phyloP scores from a whole-genome alignment of 2,797 vertebrate species.

The Heliangelus exortis region DNA sequence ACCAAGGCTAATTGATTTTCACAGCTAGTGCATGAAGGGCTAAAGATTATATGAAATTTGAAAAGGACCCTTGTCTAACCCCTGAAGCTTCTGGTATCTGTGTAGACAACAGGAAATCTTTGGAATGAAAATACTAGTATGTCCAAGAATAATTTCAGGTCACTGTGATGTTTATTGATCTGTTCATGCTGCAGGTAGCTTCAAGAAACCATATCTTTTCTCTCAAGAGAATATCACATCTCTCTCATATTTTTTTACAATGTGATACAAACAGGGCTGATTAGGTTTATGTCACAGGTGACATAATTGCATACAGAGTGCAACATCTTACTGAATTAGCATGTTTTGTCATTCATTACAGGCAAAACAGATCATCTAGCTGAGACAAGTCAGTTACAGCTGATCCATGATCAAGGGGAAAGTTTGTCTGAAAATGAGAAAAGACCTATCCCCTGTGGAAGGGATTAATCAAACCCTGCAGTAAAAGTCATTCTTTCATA shows the following conservation, averaged over 20 bases:
- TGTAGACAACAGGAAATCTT: not conserved
- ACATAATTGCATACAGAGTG: not conserved
- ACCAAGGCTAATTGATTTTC: constrained; percentile 76
- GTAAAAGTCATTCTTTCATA: constrained; percentile 17
- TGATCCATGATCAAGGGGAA: not conserved
- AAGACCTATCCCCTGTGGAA: not conserved
- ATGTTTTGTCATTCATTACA: not conserved
- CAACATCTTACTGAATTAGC: not conserved
- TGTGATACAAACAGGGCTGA: not conserved
- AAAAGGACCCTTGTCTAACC: constrained; percentile 54
- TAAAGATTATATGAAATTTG: constrained; percentile 58
- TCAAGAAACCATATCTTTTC: not conserved
- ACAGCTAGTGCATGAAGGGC: constrained; percentile 66
- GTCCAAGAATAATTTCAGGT: not conserved
- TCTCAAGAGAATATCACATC: not conserved
- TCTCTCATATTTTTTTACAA: constrained; percentile 1
- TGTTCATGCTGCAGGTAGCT: not conserved
- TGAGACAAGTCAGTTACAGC: not conserved
- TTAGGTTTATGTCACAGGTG: not conserved
- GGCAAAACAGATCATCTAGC: not conserved
- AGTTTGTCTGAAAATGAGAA: not conserved
- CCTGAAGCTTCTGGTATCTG: constrained; percentile 20
- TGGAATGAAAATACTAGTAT: constrained; percentile 19
- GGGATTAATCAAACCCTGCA: not conserved
- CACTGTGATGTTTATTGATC: not conserved